These are phyloP conservation scores for Muraenolepis orangiensis DNA, from an alignment of 2,797 vertebrate genomes.

Conservation along the genomic window DNA sequence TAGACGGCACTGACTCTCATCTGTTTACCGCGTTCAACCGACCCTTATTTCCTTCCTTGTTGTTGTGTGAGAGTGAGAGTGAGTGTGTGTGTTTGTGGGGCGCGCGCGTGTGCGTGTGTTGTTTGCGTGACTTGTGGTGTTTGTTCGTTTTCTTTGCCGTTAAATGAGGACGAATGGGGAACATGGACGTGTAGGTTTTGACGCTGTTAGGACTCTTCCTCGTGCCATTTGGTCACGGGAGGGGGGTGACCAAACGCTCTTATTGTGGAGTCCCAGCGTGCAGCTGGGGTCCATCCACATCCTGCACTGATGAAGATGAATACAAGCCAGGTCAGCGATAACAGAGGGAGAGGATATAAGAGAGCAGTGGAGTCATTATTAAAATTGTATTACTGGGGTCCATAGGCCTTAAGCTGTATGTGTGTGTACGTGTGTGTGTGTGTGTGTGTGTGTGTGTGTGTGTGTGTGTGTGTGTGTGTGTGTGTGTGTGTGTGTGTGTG, in stretches of 20 bases:
- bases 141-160: slow-evolving; percentile 34
- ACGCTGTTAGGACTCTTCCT: neutral
- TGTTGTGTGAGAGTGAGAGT: slow-evolving; percentile 25
- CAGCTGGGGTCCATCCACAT: slow-evolving; percentile 53
- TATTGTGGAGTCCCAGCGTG: slow-evolving; percentile 59
- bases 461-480: too few relatives aligned
- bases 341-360: slow-evolving; percentile 44
- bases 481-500: too few relatives aligned
- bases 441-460: too few relatives aligned
- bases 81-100: slow-evolving; percentile 5
- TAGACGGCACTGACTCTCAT: slow-evolving; percentile 51
- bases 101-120: slow-evolving; percentile 14
- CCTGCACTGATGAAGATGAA: slow-evolving; percentile 62
- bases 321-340: slow-evolving; percentile 42
- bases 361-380: slow-evolving; percentile 47
- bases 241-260: too few relatives aligned
- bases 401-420: slow-evolving; percentile 7
- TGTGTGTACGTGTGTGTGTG: neutral
- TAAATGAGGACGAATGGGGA: slow-evolving; percentile 42
- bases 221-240: slow-evolving; percentile 44
- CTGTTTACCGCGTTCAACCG: slow-evolving; percentile 47
- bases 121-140: slow-evolving; percentile 8
- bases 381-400: slow-evolving; percentile 36
- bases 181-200: slow-evolving; percentile 33
- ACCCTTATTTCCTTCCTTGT: slow-evolving; percentile 51